Evolutionary conservation across 2,113 vertebrate genomes (phyloP).

Genomic region (Melanerpes aurifrons): DNA sequence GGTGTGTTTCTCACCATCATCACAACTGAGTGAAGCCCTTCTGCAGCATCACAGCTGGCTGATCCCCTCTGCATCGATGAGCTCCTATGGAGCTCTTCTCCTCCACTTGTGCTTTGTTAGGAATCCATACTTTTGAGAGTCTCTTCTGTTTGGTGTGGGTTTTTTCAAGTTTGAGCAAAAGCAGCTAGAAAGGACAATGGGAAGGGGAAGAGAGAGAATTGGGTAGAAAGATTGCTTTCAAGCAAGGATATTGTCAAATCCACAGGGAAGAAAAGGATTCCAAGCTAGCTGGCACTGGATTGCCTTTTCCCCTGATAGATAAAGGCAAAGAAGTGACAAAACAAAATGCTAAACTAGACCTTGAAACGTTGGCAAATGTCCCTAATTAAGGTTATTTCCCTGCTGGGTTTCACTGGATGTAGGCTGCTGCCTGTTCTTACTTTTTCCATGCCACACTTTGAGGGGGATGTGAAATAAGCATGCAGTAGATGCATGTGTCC

Average conservation of each 20-base stretch:
- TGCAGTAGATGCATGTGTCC: not conserved
- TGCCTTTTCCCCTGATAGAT: not conserved
- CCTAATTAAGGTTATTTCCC: not conserved
- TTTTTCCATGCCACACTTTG: not conserved
- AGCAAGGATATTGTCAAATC: not conserved
- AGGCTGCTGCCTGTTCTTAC: not conserved
- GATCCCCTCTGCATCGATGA: not conserved
- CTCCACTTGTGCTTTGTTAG: not conserved
- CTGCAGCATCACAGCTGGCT: not conserved
- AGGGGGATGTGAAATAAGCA: not conserved
- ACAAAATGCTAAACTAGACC: not conserved
- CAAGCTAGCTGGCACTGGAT: not conserved
- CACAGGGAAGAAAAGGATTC: not conserved
- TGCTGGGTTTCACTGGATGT: not conserved
- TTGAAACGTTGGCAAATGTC: not conserved
- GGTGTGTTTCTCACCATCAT: not conserved
- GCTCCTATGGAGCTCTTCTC: not conserved
- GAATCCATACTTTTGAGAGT: not conserved
- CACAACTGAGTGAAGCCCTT: not conserved
- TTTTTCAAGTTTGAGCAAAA: not conserved
- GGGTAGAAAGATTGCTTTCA: not conserved
- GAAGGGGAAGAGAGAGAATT: not conserved
- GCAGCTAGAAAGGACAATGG: not conserved
- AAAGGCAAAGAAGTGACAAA: not conserved
- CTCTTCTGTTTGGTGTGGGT: not conserved